phyloP scores from a whole-genome alignment of 1,140 invertebrate species.

The Manduca sexta region DNA sequence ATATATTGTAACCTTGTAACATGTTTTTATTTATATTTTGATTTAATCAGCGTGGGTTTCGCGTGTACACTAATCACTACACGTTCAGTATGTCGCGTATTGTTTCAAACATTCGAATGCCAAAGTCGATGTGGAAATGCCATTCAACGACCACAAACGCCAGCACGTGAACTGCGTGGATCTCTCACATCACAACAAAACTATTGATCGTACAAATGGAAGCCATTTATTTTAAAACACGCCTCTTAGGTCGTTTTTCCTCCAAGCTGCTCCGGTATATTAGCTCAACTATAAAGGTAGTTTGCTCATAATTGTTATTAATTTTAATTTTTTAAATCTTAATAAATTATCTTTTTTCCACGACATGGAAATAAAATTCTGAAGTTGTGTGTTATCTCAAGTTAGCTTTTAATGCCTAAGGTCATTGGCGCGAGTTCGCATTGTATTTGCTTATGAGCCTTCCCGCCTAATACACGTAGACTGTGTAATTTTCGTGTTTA shows the following conservation, averaged over 20 bases:
- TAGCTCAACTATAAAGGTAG: constrained; percentile 65
- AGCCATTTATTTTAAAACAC: constrained; percentile 51
- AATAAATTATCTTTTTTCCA: constrained; percentile 29
- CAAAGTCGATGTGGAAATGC: constrained; percentile 65
- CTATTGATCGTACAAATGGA: constrained; percentile 65
- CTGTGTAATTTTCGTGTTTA: constrained; percentile 15
- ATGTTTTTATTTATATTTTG: constrained; percentile 13
- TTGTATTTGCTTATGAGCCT: constrained; percentile 32
- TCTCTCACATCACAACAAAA: constrained; percentile 63
- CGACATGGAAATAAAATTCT: constrained; percentile 40
- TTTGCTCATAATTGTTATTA: constrained; percentile 69
- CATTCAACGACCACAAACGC: constrained; percentile 49
- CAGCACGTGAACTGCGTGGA: constrained; percentile 40
- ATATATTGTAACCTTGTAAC: constrained; percentile 39
- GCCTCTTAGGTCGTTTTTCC: constrained; percentile 31
- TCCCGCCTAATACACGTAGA: constrained; percentile 34
- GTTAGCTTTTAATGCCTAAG: constrained; percentile 49
- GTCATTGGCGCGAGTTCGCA: constrained; percentile 32
- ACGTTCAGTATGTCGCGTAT: not conserved
- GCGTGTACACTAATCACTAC: not conserved
- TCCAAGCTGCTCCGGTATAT: constrained; percentile 70
- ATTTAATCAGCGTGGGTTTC: not conserved
- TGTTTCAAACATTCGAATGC: constrained; percentile 58
- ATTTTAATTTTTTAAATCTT: constrained; percentile 52
- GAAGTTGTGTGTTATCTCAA: constrained; percentile 50